These are phyloP conservation scores for Orbicella faveolata DNA, from an alignment of 64 coral and sea anemone species.

Conservation along the genomic window DNA sequence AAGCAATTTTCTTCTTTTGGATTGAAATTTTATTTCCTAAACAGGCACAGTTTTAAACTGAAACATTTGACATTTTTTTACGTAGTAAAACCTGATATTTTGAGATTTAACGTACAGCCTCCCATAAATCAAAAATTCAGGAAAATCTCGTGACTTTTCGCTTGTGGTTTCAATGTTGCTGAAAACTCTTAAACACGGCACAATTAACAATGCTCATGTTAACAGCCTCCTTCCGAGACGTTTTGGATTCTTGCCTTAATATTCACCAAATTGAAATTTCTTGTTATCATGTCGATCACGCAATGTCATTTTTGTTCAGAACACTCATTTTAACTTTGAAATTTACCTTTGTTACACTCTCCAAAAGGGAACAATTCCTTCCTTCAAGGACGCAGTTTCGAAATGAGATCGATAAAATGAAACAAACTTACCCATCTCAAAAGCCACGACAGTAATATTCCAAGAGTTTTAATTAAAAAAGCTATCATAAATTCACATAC, in stretches of 20 bases:
- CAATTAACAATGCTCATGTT: not conserved
- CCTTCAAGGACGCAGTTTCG: not conserved
- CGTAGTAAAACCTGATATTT: not conserved
- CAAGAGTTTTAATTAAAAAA: constrained; percentile 19
- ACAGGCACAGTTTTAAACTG: not conserved
- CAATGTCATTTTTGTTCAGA: not conserved
- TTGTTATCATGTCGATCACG: not conserved
- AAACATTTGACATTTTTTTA: not conserved
- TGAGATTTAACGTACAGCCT: too few relatives aligned
- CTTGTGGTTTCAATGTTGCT: not conserved
- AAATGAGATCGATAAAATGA: not conserved
- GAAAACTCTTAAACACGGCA: constrained; percentile 6
- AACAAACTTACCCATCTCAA: not conserved
- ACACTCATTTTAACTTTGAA: not conserved
- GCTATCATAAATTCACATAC: constrained; percentile 28
- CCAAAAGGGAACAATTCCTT: not conserved
- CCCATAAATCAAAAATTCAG: too few relatives aligned
- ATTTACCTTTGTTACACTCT: not conserved
- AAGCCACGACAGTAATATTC: not conserved
- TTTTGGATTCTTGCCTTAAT: constrained; percentile 6
- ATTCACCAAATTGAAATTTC: constrained; percentile 1
- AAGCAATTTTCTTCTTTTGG: not conserved
- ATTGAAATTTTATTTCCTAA: not conserved
- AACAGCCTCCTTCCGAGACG: not conserved
- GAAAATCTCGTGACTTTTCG: not conserved